Percentiles rank a stretch among this genome's conserved stretches.
Evolutionary conservation across 2,113 vertebrate species (phyloP).

Genomic region (Tenebrosternarchus preto): DNA sequence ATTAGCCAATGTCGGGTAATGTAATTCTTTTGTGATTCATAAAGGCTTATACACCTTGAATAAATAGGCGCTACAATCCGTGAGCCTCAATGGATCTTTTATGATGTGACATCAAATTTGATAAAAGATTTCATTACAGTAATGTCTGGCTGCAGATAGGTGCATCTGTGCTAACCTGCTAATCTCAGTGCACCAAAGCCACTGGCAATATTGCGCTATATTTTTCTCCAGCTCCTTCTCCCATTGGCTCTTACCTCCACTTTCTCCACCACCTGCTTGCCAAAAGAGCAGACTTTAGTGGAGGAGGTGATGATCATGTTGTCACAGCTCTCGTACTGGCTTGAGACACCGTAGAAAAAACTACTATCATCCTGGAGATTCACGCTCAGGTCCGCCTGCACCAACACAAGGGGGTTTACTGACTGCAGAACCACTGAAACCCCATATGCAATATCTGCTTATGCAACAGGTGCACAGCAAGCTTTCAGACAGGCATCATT

Average conservation of each 20-base stretch:
- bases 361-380: conserved; percentile 89
- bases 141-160: conserved; percentile 29
- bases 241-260: conserved; percentile 82
- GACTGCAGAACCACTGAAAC: not conserved
- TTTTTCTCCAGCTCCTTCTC: not conserved
- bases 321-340: conserved; percentile 91
- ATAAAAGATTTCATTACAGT: conserved; percentile 35
- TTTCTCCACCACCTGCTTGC: conserved; percentile 97
- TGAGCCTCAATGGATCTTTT: conserved; percentile 4
- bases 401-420: conserved; percentile 27
- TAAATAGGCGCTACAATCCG: conserved; percentile 5
- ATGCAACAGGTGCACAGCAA: conserved; percentile 41
- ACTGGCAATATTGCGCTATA: conserved; percentile 17
- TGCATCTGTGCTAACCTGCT: conserved; percentile 10
- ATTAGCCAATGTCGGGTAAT: conserved; percentile 8
- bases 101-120: conserved; percentile 26
- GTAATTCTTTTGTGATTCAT: conserved; percentile 37
- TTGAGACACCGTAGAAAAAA: conserved; percentile 93
- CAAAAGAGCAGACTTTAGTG: conserved; percentile 96
- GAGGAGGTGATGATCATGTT: conserved; percentile 96
- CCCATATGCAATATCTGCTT: conserved; percentile 15
- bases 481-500: conserved; percentile 22
- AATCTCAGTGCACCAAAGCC: conserved; percentile 13
- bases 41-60: not conserved
- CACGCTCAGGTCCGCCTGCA: conserved; percentile 88